Conservation (phyloP, 2,888 invertebrate genomes). For the Idaea straminata region DNA sequence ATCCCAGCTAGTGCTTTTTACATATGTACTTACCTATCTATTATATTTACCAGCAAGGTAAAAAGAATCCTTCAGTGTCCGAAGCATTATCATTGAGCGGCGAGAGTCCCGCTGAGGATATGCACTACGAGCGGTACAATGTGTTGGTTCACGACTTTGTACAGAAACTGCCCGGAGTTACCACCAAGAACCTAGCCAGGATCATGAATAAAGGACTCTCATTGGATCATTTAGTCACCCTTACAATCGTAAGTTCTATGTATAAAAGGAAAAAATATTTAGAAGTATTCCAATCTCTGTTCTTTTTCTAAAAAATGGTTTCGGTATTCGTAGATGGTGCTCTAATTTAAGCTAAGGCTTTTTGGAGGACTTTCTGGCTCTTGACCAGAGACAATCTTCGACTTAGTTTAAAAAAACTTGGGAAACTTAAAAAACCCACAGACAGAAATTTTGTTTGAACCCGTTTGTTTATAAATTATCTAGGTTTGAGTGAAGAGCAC, state of each 20-base stretch:
- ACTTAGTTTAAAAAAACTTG: too few relatives aligned
- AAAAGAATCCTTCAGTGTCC: slow-evolving; percentile 88
- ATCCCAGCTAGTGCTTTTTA: slow-evolving; percentile 65
- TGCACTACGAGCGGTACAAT: slow-evolving; percentile 84
- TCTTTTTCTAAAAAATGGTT: too few relatives aligned
- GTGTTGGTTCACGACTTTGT: slow-evolving; percentile 88
- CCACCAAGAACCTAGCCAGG: slow-evolving; percentile 89
- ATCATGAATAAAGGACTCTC: slow-evolving; percentile 88
- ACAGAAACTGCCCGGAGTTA: slow-evolving; percentile 93
- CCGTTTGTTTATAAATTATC: too few relatives aligned
- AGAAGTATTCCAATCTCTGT: neutral
- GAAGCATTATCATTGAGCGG: slow-evolving; percentile 87
- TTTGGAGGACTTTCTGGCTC: too few relatives aligned
- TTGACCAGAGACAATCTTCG: too few relatives aligned
- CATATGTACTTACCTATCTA: neutral
- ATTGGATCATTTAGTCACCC: slow-evolving; percentile 82
- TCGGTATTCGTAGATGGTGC: too few relatives aligned
- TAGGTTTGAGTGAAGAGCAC: too few relatives aligned
- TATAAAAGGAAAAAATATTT: neutral
- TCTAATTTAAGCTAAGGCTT: too few relatives aligned
- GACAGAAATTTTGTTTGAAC: too few relatives aligned
- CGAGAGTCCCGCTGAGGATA: slow-evolving; percentile 82
- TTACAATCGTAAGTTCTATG: slow-evolving; percentile 72
- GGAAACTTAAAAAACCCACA: too few relatives aligned
- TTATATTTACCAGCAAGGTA: slow-evolving; percentile 82